Evolutionary conservation across 2,888 invertebrate genomes (phyloP), one percentile per base, ranked within the genome.

Genomic region (Asteroscopus sphinx): DNA sequence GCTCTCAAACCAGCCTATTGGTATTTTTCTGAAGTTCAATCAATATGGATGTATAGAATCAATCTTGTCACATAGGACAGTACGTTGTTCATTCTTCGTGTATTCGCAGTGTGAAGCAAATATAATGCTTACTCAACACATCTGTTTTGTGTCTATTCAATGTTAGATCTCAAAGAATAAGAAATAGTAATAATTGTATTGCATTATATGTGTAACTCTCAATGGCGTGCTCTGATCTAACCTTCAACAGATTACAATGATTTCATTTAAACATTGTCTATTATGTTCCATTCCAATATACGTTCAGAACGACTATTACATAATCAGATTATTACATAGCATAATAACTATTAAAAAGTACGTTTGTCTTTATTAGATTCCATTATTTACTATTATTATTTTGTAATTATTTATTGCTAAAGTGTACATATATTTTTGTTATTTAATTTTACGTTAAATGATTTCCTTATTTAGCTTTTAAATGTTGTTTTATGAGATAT

Each of bases 381-480:
- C 76, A 82, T 80, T 80, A 80, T 81, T 81, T 80, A 82, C 77
- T 80, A 70, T 76, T 80, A 82, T 78, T 82, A 83, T 85, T 85
- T 88, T 89, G 89, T 91, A 88, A 90, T 92, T 91, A 93, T 93
- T 93, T 93, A 93, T 93, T 92, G 82, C 83, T 90, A 87, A 91
- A 92, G 87, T 93, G 93, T 93, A 93, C 80, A 93, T 93, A 93
- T 91, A 85, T 88, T 90, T 91, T 93, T 93, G 93, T 93, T 93
- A 93, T 93, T 93, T 93, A 93, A 92, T 93, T 92, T 91, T 93
- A 92, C 86, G 87, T 90, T 89, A 83, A 81, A 83, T 81, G 76
- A 87, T 87, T 89, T 89, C 83, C 63, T 66, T 76, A 71, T 81
- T 81, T 65, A 82, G 83, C 73, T 76, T 77, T 77, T 77, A 78